Evolutionary conservation across 2,797 vertebrate genomes (phyloP).

Genomic region (Parambassis ranga): DNA sequence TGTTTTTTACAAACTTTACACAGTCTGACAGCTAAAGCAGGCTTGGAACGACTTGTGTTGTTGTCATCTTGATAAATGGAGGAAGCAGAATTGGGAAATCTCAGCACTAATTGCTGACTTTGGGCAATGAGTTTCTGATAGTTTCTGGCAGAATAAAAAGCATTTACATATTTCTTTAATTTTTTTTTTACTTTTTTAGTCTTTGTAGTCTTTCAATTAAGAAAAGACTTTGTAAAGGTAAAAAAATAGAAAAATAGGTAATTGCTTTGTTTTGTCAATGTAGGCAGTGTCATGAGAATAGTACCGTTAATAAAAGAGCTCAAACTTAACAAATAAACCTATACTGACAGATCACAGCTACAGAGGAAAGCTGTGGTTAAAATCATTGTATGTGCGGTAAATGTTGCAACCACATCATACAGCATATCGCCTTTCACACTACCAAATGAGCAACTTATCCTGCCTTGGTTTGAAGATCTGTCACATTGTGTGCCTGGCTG

Average conservation of each 20-base stretch:
- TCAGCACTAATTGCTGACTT: neutral
- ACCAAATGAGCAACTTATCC: slow-evolving; percentile 8
- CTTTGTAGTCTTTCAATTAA: neutral
- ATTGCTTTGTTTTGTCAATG: too few species aligned
- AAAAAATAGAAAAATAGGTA: too few species aligned
- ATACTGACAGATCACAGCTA: slow-evolving; percentile 22
- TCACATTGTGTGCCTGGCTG: slow-evolving; percentile 4
- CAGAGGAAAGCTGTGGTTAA: slow-evolving; percentile 10
- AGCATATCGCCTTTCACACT: slow-evolving; percentile 13
- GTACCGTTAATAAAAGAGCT: slow-evolving; percentile 1
- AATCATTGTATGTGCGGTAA: slow-evolving; percentile 2
- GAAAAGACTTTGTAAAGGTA: neutral
- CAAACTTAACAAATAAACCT: slow-evolving; percentile 1
- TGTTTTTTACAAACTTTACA: slow-evolving; percentile 1
- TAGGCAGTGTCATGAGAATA: too few species aligned
- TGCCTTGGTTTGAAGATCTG: neutral
- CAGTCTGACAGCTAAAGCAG: neutral
- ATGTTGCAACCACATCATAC: slow-evolving; percentile 39
- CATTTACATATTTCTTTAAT: too few species aligned
- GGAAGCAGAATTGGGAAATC: neutral
- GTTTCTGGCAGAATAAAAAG: neutral
- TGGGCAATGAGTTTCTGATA: neutral
- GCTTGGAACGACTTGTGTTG: neutral
- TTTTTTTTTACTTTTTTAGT: too few species aligned
- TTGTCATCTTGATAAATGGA: slow-evolving; percentile 23